Evolutionary conservation across 2,888 invertebrate genomes (phyloP).

Genomic region (Augochlorella aurata): DNA sequence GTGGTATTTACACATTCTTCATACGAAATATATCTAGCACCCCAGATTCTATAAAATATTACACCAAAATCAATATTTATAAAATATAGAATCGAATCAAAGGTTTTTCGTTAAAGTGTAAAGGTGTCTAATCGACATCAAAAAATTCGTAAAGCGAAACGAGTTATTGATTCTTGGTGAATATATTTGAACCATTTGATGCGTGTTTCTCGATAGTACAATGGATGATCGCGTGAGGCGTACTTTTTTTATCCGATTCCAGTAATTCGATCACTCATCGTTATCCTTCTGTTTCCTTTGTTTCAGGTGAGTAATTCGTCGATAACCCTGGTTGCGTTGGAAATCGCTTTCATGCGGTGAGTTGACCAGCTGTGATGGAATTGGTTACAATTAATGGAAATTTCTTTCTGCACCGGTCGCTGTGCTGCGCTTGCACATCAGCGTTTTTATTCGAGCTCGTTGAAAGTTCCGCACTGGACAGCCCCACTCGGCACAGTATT

Average conservation of each 20-base stretch:
- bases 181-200: conserved; percentile 11
- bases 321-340: conserved; percentile 42
- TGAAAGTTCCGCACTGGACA: conserved; percentile 25
- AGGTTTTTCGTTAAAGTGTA: too few species aligned
- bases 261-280: conserved; percentile 47
- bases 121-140: too few species aligned
- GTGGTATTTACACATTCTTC: too few species aligned
- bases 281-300: conserved; percentile 61
- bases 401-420: conserved; percentile 50
- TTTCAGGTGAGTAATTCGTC: conserved; percentile 70
- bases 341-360: conserved; percentile 70
- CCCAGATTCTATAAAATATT: too few species aligned
- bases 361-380: conserved; percentile 65
- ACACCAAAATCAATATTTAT: too few species aligned
- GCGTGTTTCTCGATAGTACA: not conserved
- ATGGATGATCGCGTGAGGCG: conserved; percentile 3
- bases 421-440: not conserved
- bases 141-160: not conserved
- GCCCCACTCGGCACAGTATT: conserved; percentile 24
- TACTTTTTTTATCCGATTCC: conserved; percentile 19
- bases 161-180: conserved; percentile 12
- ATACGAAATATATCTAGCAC: too few species aligned
- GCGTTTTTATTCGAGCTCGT: conserved; percentile 25
- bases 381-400: conserved; percentile 72
- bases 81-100: too few species aligned